Evolutionary conservation across 2,797 vertebrate species (phyloP).

Genomic region (Gymnothorax reevesii): DNA sequence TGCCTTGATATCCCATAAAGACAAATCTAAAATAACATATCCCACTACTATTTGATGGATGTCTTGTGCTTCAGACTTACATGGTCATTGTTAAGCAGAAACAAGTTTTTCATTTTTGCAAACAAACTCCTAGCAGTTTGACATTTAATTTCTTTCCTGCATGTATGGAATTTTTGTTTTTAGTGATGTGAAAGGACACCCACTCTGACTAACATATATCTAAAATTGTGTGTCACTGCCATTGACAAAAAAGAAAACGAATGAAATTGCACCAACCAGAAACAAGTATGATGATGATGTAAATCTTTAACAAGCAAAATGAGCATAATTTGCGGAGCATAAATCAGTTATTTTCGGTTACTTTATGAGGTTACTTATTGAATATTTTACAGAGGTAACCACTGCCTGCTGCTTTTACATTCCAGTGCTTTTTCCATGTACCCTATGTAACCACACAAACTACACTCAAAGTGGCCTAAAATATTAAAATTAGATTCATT

Average conservation of each 20-base stretch:
- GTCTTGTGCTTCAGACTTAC: not conserved
- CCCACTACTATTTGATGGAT: not conserved
- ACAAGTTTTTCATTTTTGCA: not conserved
- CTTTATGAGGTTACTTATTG: not conserved
- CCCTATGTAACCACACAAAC: not conserved
- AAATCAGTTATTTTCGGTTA: not conserved
- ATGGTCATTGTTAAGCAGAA: not conserved
- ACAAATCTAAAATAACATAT: not conserved
- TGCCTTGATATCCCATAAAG: not conserved
- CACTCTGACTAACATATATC: not conserved
- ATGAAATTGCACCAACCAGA: not conserved
- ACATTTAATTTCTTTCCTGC: not conserved
- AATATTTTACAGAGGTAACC: not conserved
- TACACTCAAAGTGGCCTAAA: not conserved
- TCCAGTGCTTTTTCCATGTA: not conserved
- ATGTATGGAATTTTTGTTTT: not conserved
- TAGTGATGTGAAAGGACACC: not conserved
- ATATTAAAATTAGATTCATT: too few species aligned
- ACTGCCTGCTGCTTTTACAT: not conserved
- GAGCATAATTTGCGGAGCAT: not conserved
- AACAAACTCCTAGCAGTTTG: not conserved
- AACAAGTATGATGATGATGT: not conserved
- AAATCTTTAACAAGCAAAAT: not conserved
- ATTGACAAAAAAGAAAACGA: not conserved
- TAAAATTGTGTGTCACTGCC: not conserved